A percentile compares a stretch with the other conserved stretches of the same genome.
Conservation (phyloP, 1,140 invertebrate genomes). For the Carposina sasakii region DNA sequence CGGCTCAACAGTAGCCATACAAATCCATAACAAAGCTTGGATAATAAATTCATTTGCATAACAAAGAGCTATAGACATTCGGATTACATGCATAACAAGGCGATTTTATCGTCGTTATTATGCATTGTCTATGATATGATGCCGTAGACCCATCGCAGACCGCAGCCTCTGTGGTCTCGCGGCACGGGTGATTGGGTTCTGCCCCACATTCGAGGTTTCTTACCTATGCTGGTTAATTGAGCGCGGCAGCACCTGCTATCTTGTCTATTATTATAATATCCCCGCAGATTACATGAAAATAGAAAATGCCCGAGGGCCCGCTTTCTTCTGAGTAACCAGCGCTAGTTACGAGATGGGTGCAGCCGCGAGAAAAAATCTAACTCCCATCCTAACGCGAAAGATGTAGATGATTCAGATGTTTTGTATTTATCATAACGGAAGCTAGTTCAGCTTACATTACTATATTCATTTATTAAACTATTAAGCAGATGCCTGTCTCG, state of each 20-base stretch:
- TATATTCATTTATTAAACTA: not conserved
- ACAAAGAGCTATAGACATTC: too few relatives aligned
- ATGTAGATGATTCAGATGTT: not conserved
- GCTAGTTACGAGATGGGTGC: conserved; percentile 40
- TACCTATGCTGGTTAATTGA: conserved; percentile 42
- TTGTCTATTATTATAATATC: conserved; percentile 51
- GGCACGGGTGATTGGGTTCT: conserved; percentile 13
- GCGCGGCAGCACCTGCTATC: conserved; percentile 33
- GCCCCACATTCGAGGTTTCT: conserved; percentile 33
- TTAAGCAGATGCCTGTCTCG: not conserved
- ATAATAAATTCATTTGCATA: too few relatives aligned
- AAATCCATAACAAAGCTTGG: too few relatives aligned
- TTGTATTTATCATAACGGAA: not conserved
- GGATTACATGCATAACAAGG: too few relatives aligned
- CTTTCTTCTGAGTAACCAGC: conserved; percentile 42
- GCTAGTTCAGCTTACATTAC: not conserved
- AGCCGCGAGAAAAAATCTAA: conserved; percentile 32
- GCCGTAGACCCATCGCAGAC: too few relatives aligned
- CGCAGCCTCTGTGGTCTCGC: too few relatives aligned
- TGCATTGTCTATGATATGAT: too few relatives aligned
- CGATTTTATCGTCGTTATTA: too few relatives aligned
- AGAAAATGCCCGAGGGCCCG: conserved; percentile 53
- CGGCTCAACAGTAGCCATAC: too few relatives aligned
- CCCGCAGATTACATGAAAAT: conserved; percentile 56
- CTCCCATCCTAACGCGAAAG: conserved; percentile 6